Conservation (phyloP, 53 echinoderm and acorn worm genomes). For the Luidia sarsii region DNA sequence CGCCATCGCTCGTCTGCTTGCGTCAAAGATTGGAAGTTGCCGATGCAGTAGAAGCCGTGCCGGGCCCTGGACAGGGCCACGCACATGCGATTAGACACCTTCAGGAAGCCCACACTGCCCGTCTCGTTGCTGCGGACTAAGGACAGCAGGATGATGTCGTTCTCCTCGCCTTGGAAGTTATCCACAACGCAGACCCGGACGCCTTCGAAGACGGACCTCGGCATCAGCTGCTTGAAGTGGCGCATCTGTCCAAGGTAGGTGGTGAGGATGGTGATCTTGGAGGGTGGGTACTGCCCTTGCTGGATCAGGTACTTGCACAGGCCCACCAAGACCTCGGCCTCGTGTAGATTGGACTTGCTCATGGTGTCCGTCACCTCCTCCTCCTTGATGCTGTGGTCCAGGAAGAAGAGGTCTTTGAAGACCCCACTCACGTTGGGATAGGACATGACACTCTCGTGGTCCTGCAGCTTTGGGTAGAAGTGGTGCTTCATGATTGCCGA, state of each 20-base stretch:
- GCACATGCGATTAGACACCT: constrained; percentile 68
- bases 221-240: constrained; percentile 62
- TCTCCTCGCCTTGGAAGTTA: constrained; percentile 84
- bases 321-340: constrained; percentile 67
- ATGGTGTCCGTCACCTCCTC: constrained; percentile 57
- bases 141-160: constrained; percentile 82
- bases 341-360: constrained; percentile 74
- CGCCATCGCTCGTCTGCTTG: constrained; percentile 44
- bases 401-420: constrained; percentile 46
- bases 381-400: constrained; percentile 57
- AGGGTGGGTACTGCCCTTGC: constrained; percentile 74
- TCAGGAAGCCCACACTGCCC: constrained; percentile 73
- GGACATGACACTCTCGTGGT: constrained; percentile 48
- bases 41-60: constrained; percentile 81
- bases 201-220: constrained; percentile 22
- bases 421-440: constrained; percentile 65
- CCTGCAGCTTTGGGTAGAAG: constrained; percentile 68
- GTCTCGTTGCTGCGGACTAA: constrained; percentile 73
- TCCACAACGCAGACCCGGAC: constrained; percentile 72
- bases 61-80: constrained; percentile 80
- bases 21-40: constrained; percentile 72
- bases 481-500: constrained; percentile 74
- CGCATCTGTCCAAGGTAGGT: constrained; percentile 71
- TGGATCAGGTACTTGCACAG: constrained; percentile 75
- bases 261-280: constrained; percentile 84